Percentiles rank a stretch among this genome's conserved stretches.
phyloP scores from a whole-genome alignment of 2,797 vertebrate species.

The Basileuterus tristriatus region DNA sequence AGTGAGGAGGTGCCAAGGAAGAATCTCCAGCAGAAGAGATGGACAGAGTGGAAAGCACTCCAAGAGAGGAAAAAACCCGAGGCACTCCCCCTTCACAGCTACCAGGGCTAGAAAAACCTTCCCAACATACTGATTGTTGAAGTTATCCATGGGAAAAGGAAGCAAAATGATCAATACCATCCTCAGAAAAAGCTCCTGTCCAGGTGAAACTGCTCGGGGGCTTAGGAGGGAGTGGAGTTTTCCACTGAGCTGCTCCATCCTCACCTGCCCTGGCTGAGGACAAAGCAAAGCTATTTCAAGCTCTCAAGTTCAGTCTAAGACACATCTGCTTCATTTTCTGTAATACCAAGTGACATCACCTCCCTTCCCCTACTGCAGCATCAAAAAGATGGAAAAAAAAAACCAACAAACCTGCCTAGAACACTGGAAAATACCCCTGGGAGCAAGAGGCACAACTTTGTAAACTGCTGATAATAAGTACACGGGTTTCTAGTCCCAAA shows the following conservation, averaged over 20 bases:
- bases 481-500: accelerated
- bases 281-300: not conserved
- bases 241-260: not conserved
- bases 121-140: not conserved
- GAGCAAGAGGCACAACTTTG: not conserved
- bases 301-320: not conserved
- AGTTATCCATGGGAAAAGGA: not conserved
- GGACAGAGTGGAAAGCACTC: accelerated
- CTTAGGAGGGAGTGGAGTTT: not conserved
- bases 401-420: not conserved
- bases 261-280: not conserved
- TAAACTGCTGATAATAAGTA: not conserved
- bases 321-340: not conserved
- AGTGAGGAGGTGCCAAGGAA: accelerated
- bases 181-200: not conserved
- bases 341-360: not conserved
- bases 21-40: not conserved
- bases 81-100: accelerated
- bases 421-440: not conserved
- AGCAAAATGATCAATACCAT: not conserved
- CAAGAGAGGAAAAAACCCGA: not conserved
- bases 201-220: not conserved
- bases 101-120: not conserved
- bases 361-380: not conserved
- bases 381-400: not conserved